Evolutionary conservation across 2,113 vertebrate genomes (phyloP), one percentile per base, ranked within the genome.

Genomic region (Poeciliopsis occidentalis): DNA sequence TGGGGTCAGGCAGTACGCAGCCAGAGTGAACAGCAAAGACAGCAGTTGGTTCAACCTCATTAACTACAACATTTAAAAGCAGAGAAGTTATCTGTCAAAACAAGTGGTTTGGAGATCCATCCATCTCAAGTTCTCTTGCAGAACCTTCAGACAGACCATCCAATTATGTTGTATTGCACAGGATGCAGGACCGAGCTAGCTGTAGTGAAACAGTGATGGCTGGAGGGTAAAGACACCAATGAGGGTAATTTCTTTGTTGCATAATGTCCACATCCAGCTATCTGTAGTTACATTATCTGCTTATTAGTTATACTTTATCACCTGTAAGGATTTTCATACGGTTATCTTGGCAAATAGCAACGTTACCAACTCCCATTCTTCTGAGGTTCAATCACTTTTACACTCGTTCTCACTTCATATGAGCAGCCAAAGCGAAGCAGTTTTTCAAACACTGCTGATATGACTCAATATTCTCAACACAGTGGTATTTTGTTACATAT

Each of bases 21-120:
- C 69, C 31, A 67, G 65, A 80, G 66, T 60, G 51, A 54, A 72
- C 77, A 77, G 69, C 66, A 70, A 64, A 78, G 61, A 64, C 67
- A 54, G 66, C 77, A 71, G 61, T 75, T 73, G 76, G 82, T 87
- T 62, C 79, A 64, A 76, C 75, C 81, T 91, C 87, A 91, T 90
- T 85, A 85, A 86, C 78, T 70, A 27, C 77, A 71, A 78, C 29
- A 61, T 79, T 71, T 66, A 60, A 84, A 90, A 82, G 75, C 54
- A 83, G 91, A 89, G 72, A 63, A 85, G 80, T 73, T 69, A 76
- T 85, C 73, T 66, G 80, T 87, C 86, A 85, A 71, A 57, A 62
- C 68, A 79, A 79, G 77, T 34, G 61, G 41, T 22, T 60, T 60
- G 67, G 60, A 75, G 75, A 61, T 60, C 71, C 83, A 88, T 87